Evolutionary conservation across 2,797 vertebrate species (phyloP).

Genomic region (Champsocephalus esox): DNA sequence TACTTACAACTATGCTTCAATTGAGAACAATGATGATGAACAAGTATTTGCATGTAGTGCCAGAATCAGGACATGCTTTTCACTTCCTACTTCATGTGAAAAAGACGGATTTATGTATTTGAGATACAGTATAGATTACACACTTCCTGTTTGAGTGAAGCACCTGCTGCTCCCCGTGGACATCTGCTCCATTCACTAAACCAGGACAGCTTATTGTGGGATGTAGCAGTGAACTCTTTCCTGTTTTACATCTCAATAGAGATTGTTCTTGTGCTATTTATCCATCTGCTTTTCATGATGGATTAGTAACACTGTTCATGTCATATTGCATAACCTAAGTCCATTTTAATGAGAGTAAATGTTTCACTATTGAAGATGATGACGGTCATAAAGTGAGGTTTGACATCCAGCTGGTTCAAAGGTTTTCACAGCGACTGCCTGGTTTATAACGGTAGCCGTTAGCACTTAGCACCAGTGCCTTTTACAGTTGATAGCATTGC

Average conservation of each 20-base stretch:
- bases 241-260: conserved; percentile 51
- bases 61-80: conserved; percentile 6
- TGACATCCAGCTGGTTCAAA: neutral
- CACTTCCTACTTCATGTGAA: neutral
- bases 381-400: neutral
- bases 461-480: neutral
- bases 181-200: conserved; percentile 58
- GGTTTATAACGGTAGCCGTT: neutral
- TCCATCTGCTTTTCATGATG: conserved; percentile 28
- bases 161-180: conserved; percentile 48
- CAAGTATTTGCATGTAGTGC: neutral
- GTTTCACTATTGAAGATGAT: neutral
- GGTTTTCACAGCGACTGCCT: neutral
- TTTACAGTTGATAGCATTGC: neutral
- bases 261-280: conserved; percentile 13
- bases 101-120: neutral
- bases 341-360: conserved; percentile 4
- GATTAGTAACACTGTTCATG: neutral
- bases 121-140: conserved; percentile 25
- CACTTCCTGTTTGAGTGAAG: conserved; percentile 22
- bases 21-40: no score
- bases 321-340: neutral
- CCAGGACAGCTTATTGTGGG: conserved; percentile 49
- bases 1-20: no score
- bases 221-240: conserved; percentile 26